Evolutionary conservation across 35 echinoderm and acorn worm species (phyloP).

Genomic region (Acanthaster planci): DNA sequence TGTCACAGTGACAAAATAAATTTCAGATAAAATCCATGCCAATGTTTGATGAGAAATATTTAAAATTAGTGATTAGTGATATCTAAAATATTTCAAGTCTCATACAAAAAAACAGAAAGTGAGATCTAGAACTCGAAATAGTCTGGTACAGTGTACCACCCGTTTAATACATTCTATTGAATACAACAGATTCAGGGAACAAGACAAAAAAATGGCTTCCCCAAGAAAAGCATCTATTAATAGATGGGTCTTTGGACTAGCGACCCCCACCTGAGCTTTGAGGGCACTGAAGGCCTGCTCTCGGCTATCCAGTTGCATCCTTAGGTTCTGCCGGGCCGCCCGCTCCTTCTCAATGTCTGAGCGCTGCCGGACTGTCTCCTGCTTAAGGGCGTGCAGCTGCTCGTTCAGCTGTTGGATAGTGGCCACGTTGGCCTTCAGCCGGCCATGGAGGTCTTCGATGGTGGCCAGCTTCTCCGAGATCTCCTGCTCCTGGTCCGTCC

Average conservation of each 20-base stretch:
- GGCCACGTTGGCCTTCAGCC: slow-evolving; percentile 79
- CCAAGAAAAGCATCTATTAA: too few relatives aligned
- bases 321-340: slow-evolving; percentile 62
- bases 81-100: too few relatives aligned
- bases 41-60: too few relatives aligned
- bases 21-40: too few relatives aligned
- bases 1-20: too few relatives aligned
- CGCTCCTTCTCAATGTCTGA: slow-evolving; percentile 81
- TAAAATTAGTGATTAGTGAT: too few relatives aligned
- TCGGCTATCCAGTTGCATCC: slow-evolving; percentile 70
- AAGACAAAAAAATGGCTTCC: too few relatives aligned
- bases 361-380: slow-evolving; percentile 73
- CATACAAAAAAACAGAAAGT: too few relatives aligned
- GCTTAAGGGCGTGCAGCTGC: slow-evolving; percentile 79
- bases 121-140: too few relatives aligned
- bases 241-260: slow-evolving; percentile 1
- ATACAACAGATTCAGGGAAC: too few relatives aligned
- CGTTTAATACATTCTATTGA: too few relatives aligned
- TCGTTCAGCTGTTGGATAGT: slow-evolving; percentile 93
- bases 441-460: slow-evolving; percentile 86
- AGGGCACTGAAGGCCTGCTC: slow-evolving; percentile 63
- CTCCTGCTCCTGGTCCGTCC: slow-evolving; percentile 70
- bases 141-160: too few relatives aligned
- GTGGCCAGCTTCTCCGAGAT: slow-evolving; percentile 79
- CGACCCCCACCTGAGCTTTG: slow-evolving; percentile 67